phyloP scores from a whole-genome alignment of 2,888 invertebrate species.

The Ormyrus labotus region DNA sequence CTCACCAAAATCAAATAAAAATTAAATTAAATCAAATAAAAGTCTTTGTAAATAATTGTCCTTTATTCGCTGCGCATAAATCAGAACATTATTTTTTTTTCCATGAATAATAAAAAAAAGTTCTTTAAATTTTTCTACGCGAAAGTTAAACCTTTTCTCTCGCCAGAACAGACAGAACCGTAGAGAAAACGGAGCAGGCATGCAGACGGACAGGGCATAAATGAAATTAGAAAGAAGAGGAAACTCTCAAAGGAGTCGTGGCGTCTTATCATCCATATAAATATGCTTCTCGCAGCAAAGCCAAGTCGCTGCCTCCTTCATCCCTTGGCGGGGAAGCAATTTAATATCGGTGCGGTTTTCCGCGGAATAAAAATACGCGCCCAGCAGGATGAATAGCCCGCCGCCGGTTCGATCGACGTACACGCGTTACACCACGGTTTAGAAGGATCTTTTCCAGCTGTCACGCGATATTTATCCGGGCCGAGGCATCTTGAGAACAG shows the following conservation, averaged over 20 bases:
- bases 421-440: too few species aligned
- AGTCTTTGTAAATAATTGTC: too few species aligned
- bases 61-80: too few species aligned
- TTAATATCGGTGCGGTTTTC: slow-evolving; percentile 68
- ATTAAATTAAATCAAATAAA: too few species aligned
- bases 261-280: slow-evolving; percentile 15
- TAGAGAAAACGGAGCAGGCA: too few species aligned
- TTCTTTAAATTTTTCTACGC: too few species aligned
- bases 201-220: not conserved
- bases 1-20: too few species aligned
- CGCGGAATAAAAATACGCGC: slow-evolving; percentile 67
- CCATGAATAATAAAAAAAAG: too few species aligned
- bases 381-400: not conserved
- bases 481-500: not conserved
- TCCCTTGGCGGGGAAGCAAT: slow-evolving; percentile 65
- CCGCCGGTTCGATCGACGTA: not conserved
- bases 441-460: too few species aligned
- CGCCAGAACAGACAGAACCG: too few species aligned
- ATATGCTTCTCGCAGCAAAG: not conserved
- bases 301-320: not conserved
- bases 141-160: too few species aligned
- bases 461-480: not conserved
- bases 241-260: slow-evolving; percentile 27
- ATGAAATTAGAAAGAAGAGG: slow-evolving; percentile 32
- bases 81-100: too few species aligned